Conservation (phyloP, 2,113 vertebrate species). For the Melierax canorus region DNA sequence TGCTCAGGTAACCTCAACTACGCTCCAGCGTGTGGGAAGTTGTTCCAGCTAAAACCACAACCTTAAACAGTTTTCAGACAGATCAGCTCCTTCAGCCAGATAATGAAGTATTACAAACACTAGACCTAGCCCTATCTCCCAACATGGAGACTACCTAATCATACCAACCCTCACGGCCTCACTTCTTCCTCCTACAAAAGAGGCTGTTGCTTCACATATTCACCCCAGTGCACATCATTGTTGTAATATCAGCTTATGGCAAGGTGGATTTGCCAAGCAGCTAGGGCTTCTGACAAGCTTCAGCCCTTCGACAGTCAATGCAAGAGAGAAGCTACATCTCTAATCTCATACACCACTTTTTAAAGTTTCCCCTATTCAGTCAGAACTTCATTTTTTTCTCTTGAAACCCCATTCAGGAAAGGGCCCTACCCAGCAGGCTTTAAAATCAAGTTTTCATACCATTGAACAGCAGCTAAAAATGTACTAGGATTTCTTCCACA, state of each 20-base stretch:
- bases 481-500: background rate
- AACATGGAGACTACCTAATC: background rate
- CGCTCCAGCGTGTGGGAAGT: background rate
- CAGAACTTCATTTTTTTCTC: background rate
- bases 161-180: background rate
- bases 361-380: background rate
- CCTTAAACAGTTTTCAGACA: background rate
- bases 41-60: background rate
- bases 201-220: background rate
- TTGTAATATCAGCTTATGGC: background rate
- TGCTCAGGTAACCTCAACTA: background rate
- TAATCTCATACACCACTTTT: background rate
- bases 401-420: background rate
- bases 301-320: background rate
- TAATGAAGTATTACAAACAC: background rate
- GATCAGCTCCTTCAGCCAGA: background rate
- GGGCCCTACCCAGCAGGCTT: background rate
- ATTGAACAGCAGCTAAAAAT: background rate
- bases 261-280: background rate
- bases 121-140: background rate
- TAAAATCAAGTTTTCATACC: background rate
- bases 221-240: background rate
- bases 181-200: background rate
- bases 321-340: background rate
- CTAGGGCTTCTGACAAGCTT: background rate